Percentiles rank a stretch among this genome's conserved stretches.
These are phyloP conservation scores for Gonocerus acuteangulatus DNA, from an alignment of 2,888 invertebrate genomes.

Conservation along the genomic window DNA sequence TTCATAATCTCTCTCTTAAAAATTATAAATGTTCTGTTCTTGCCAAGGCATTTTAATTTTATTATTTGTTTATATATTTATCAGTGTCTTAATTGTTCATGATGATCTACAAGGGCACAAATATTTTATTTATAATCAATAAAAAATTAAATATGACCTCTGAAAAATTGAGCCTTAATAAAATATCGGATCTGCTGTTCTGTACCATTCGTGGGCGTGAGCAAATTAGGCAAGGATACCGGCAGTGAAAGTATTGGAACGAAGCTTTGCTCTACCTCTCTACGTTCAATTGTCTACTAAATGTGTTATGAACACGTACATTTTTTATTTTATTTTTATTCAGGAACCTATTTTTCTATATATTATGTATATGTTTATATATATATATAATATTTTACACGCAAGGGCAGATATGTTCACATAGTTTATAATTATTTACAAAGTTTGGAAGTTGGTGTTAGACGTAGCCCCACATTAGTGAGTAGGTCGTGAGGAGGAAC, in stretches of 20 bases:
- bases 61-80: too few relatives aligned
- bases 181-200: neutral
- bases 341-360: slow-evolving; percentile 26
- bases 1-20: too few relatives aligned
- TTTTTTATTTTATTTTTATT: slow-evolving; percentile 6
- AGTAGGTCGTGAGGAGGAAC: neutral
- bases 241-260: neutral
- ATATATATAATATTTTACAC: slow-evolving; percentile 26
- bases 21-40: too few relatives aligned
- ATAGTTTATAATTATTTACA: slow-evolving; percentile 22
- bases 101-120: too few relatives aligned
- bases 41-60: too few relatives aligned
- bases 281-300: neutral
- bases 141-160: too few relatives aligned
- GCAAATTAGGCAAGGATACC: neutral
- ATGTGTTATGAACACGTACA: slow-evolving; percentile 27
- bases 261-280: neutral
- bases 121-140: too few relatives aligned
- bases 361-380: slow-evolving; percentile 14
- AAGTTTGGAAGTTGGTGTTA: slow-evolving; percentile 20
- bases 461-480: slow-evolving; percentile 8
- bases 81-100: too few relatives aligned
- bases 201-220: neutral
- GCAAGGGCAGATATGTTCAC: slow-evolving; percentile 25
- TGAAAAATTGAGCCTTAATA: neutral